These are phyloP conservation scores for Globodera ellingtonae DNA, from an alignment of 1,140 invertebrate species.

Conservation along the genomic window DNA sequence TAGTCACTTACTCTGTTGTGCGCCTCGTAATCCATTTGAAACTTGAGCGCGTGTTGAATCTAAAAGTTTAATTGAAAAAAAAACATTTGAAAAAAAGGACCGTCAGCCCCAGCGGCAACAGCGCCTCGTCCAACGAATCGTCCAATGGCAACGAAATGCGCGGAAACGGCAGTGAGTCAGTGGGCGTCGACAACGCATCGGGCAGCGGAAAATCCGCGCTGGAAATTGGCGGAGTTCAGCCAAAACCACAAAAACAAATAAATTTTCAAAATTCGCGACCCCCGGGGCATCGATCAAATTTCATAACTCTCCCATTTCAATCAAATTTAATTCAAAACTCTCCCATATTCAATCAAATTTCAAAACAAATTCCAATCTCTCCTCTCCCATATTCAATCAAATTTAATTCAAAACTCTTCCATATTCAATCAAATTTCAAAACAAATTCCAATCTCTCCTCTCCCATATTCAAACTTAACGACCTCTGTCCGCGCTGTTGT, in stretches of 20 bases:
- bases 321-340: too few relatives aligned
- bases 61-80: neutral
- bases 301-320: too few relatives aligned
- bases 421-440: too few relatives aligned
- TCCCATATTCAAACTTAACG: neutral
- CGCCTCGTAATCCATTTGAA: slow-evolving; percentile 14
- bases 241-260: neutral
- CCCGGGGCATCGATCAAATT: neutral
- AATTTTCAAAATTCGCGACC: neutral
- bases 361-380: neutral
- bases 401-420: too few relatives aligned
- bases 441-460: neutral
- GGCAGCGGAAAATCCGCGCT: slow-evolving; percentile 7
- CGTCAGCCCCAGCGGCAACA: slow-evolving; percentile 33
- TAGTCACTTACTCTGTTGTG: neutral
- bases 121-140: slow-evolving; percentile 32
- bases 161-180: neutral
- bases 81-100: neutral
- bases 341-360: too few relatives aligned
- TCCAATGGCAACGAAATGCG: slow-evolving; percentile 27
- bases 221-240: neutral
- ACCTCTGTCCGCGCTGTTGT: neutral
- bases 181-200: neutral
- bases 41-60: slow-evolving; percentile 38
- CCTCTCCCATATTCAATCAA: too few relatives aligned